Conservation (phyloP, 2,888 invertebrate genomes). For the Nephrotoma appendiculata region DNA sequence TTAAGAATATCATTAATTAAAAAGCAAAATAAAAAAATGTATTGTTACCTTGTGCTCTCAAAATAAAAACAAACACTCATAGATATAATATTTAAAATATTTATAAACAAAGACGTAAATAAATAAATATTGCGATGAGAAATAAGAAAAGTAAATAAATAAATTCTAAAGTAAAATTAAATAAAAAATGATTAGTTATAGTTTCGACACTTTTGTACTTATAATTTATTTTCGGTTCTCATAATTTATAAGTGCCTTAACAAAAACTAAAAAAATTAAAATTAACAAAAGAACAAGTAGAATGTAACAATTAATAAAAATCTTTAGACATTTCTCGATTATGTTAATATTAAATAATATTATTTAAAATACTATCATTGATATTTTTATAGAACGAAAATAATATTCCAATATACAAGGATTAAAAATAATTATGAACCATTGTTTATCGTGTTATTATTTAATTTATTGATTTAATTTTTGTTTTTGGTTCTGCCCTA, state of each 20-base stretch:
- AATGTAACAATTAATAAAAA: background rate
- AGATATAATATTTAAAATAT: background rate
- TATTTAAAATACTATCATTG: background rate
- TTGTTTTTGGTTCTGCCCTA: background rate
- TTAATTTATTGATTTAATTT: background rate
- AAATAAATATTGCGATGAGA: background rate
- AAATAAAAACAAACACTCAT: background rate
- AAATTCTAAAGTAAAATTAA: background rate
- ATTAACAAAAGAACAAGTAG: background rate
- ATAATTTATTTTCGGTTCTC: background rate
- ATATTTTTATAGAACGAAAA: background rate
- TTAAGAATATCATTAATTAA: background rate
- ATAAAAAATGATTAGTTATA: background rate
- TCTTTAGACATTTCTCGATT: background rate
- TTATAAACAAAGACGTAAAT: background rate
- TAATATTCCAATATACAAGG: background rate
- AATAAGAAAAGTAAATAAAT: background rate
- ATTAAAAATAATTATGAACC: background rate
- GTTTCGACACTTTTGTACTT: background rate
- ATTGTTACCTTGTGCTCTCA: background rate
- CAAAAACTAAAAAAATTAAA: background rate
- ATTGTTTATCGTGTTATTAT: background rate
- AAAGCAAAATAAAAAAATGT: background rate
- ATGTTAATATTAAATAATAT: background rate
- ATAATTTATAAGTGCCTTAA: background rate